Evolutionary conservation across 2,797 vertebrate genomes (phyloP), one percentile per base, ranked within the genome.

Genomic region (Siniperca undulata): DNA sequence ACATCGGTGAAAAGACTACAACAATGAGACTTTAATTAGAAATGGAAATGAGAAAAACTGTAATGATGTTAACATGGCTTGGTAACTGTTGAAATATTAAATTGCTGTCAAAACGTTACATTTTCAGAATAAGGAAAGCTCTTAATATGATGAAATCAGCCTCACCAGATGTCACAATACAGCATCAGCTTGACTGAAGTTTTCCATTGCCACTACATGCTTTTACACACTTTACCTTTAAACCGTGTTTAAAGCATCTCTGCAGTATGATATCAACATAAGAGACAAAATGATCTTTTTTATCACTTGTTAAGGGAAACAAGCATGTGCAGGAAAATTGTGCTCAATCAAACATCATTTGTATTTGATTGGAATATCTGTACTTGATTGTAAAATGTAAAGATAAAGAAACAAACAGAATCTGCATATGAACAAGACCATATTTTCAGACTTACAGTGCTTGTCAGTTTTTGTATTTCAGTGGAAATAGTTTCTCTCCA

Each of bases 401-500:
- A 48, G 1, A 58, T 10, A 10, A 27, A 48, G 34, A 44, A 17
- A 52, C 4, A 38, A 44, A 36, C 34, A 20, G 11, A 58, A n/a
- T 58, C 68, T 66, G 46, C n/a, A 56, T 7, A 10, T 17, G 24
- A 75, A 40, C 22, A 19, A 34, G n/a, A 42, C 5, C 27, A 73
- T 34, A 13, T 27, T 60, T 17, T 52, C 7, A 0, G n/a, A 36
- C 73, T 74, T 10, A 16, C 46, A 52, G 55, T 62, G 62, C 34
- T 46, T 42, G 46, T 77, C 53, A 36, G n/a, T 70, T 64, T 80
- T 68, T 70, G 61, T 52, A 34, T 82, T 84, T 78, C 70, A 55
- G 68, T 73, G 74, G 77, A 86, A 90, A 85, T 72, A 74, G 89
- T 81, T 83, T 83, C 84, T 67, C 83, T 82, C 70, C 19, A 16